Conservation (phyloP, 1,140 invertebrate genomes). For the Trachymyrmex septentrionalis region DNA sequence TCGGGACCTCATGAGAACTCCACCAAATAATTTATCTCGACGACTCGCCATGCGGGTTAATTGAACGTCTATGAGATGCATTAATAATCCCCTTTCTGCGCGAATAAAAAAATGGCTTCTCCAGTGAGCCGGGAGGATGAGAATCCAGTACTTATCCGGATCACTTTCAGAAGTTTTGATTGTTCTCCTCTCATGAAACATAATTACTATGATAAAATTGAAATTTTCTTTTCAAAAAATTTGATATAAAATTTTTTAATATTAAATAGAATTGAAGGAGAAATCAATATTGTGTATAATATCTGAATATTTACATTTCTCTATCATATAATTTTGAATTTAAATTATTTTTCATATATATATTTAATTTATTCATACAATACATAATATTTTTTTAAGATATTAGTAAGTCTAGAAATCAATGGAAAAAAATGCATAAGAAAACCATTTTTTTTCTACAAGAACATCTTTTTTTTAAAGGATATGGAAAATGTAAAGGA, state of each 20-base stretch:
- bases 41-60: slow-evolving; percentile 50
- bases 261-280: neutral
- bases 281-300: neutral
- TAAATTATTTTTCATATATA: neutral
- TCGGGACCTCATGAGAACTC: neutral
- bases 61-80: slow-evolving; percentile 67
- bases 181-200: neutral
- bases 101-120: neutral
- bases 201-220: neutral
- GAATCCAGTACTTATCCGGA: neutral
- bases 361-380: slow-evolving; percentile 16
- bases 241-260: neutral
- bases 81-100: slow-evolving; percentile 63
- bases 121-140: neutral
- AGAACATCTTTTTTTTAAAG: neutral
- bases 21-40: slow-evolving; percentile 62
- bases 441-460: neutral
- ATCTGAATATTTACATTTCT: neutral
- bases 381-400: neutral
- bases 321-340: neutral
- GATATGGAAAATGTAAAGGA: neutral
- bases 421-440: too few relatives aligned
- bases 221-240: neutral
- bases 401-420: neutral
- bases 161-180: neutral